These are phyloP conservation scores for Drosophila sturtevanti DNA, from an alignment of 1,140 invertebrate species.

Conservation along the genomic window DNA sequence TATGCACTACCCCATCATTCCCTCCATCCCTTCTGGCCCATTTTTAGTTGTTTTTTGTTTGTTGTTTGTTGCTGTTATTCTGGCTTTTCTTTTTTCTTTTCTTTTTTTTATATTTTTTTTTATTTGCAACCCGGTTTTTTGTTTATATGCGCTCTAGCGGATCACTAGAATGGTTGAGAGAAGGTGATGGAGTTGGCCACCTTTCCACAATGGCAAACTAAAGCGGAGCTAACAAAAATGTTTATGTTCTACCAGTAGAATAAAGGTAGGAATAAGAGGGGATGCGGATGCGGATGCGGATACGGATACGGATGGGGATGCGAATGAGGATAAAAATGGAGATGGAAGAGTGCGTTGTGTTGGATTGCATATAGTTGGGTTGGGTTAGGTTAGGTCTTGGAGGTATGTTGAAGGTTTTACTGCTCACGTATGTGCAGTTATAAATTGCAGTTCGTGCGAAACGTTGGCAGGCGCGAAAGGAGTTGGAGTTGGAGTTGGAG, in stretches of 20 bases:
- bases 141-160: conserved; percentile 75
- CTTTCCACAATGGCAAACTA: conserved; percentile 66
- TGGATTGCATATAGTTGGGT: too few relatives aligned
- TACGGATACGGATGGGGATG: not conserved
- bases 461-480: conserved; percentile 38
- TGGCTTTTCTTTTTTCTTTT: conserved; percentile 30
- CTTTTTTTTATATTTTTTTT: conserved; percentile 43
- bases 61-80: conserved; percentile 37
- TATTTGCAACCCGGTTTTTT: conserved; percentile 61
- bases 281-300: not conserved
- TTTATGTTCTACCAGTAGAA: conserved; percentile 54
- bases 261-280: not conserved
- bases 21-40: not conserved
- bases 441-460: conserved; percentile 76
- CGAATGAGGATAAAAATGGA: too few relatives aligned
- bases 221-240: conserved; percentile 76
- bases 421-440: conserved; percentile 74
- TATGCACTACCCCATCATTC: not conserved
- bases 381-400: not conserved
- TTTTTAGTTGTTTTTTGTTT: conserved; percentile 50
- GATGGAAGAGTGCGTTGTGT: not conserved
- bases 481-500: not conserved
- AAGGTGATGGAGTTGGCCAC: conserved; percentile 26
- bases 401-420: conserved; percentile 33
- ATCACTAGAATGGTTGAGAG: conserved; percentile 64